Percentiles rank a stretch among this genome's conserved stretches.
phyloP scores from a whole-genome alignment of 2,113 vertebrate genomes.

The Rallus limicola region DNA sequence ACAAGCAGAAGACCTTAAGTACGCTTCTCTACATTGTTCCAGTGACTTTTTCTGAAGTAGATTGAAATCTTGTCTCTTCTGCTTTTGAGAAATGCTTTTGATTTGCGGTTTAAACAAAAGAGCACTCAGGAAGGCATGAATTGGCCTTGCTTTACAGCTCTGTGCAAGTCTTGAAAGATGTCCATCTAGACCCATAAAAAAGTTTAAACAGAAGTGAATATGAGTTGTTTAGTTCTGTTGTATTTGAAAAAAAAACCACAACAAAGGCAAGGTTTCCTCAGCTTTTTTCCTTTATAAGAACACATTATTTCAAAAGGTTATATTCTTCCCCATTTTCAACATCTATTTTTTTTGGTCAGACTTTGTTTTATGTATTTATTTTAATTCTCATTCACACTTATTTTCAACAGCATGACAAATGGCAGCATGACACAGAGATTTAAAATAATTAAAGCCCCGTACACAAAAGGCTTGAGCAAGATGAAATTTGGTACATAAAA shows the following conservation, averaged over 20 bases:
- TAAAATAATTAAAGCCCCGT: slow-evolving; percentile 1
- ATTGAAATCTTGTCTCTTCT: background rate
- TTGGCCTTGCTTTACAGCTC: background rate
- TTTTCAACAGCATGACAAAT: slow-evolving; percentile 18
- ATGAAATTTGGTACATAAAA: background rate
- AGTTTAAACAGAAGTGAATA: background rate
- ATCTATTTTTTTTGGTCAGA: background rate
- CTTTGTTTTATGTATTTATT: background rate
- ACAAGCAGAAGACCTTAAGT: background rate
- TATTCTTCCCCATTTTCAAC: background rate
- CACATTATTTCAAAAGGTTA: background rate
- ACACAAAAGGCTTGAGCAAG: slow-evolving; percentile 1
- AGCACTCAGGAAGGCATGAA: background rate
- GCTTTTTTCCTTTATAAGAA: background rate
- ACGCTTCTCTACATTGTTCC: background rate
- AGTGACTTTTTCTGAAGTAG: background rate
- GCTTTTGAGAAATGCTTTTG: background rate
- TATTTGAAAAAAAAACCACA: background rate
- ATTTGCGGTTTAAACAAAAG: background rate
- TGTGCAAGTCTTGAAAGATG: background rate
- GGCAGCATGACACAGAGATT: background rate
- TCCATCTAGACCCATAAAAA: background rate
- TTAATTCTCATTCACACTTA: slow-evolving; percentile 4
- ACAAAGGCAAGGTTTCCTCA: background rate
- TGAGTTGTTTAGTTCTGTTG: background rate